These are phyloP conservation scores for Schlechtendalia chinensis DNA, from an alignment of 1,140 invertebrate species.

Conservation along the genomic window DNA sequence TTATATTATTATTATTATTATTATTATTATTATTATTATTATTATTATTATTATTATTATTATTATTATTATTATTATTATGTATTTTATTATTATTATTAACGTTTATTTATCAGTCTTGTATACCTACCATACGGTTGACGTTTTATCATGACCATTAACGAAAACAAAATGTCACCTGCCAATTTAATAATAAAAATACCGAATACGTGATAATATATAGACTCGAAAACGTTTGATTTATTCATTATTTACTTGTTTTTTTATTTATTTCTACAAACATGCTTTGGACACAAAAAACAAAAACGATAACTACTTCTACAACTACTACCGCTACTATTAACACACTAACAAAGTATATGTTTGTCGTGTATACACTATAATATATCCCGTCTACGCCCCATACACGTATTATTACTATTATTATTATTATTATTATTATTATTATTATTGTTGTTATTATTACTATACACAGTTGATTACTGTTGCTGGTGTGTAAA, in stretches of 20 bases:
- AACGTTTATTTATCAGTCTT: background rate
- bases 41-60: background rate
- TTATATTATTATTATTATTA: slow-evolving; percentile 10
- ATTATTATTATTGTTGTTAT: background rate
- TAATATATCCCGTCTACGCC: no score
- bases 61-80: no score
- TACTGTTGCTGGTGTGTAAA: background rate
- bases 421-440: background rate
- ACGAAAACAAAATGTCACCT: slow-evolving; percentile 1
- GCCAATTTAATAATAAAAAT: no score
- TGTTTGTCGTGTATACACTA: no score
- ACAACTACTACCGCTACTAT: no score
- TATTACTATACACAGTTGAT: background rate
- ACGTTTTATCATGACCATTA: slow-evolving; percentile 10
- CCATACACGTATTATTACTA: background rate
- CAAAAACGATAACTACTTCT: background rate
- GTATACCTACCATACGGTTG: slow-evolving; percentile 3
- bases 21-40: background rate
- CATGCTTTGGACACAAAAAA: background rate
- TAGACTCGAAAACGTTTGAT: slow-evolving; percentile 1
- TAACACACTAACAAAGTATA: no score
- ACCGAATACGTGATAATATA: slow-evolving; percentile 15
- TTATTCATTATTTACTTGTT: slow-evolving; percentile 6
- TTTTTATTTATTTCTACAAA: background rate
- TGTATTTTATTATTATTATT: background rate